Percentiles rank a stretch among this genome's conserved stretches.
Conservation (phyloP, 1,140 invertebrate genomes). For the Hylaeus volcanicus region DNA sequence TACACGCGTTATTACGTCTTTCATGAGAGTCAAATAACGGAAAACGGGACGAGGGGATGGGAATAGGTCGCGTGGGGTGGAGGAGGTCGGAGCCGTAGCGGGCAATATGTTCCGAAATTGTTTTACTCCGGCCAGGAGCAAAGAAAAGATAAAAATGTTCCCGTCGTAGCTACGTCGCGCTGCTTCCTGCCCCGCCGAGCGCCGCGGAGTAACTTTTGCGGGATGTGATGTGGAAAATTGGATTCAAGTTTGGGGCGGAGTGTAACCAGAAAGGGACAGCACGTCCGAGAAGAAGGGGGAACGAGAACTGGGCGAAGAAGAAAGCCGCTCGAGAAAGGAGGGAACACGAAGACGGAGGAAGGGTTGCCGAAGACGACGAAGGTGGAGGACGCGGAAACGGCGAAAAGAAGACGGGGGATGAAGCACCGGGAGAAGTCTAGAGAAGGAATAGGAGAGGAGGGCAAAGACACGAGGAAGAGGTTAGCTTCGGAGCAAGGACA, state of each 20-base stretch:
- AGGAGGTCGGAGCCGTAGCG: slow-evolving; percentile 44
- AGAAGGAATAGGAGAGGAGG: slow-evolving; percentile 21
- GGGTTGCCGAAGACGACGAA: not conserved
- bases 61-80: not conserved
- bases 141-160: slow-evolving; percentile 66
- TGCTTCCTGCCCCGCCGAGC: slow-evolving; percentile 55
- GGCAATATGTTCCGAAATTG: slow-evolving; percentile 74
- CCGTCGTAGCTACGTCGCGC: slow-evolving; percentile 56
- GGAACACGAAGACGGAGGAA: not conserved
- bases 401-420: not conserved
- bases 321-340: not conserved
- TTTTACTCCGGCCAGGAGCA: slow-evolving; percentile 65
- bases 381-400: slow-evolving; percentile 7
- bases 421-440: not conserved
- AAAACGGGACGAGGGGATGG: not conserved
- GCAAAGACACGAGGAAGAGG: slow-evolving; percentile 39
- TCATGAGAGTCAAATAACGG: slow-evolving; percentile 51
- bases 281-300: not conserved
- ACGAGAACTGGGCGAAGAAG: not conserved
- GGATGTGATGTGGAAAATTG: slow-evolving; percentile 75
- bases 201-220: slow-evolving; percentile 73
- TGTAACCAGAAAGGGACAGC: slow-evolving; percentile 49
- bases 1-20: slow-evolving; percentile 69
- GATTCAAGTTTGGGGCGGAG: slow-evolving; percentile 71
- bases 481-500: slow-evolving; percentile 52